Percentiles rank a stretch among this genome's conserved stretches.
Evolutionary conservation across 2,113 vertebrate species (phyloP).

Genomic region (Variabilichromis moorii): DNA sequence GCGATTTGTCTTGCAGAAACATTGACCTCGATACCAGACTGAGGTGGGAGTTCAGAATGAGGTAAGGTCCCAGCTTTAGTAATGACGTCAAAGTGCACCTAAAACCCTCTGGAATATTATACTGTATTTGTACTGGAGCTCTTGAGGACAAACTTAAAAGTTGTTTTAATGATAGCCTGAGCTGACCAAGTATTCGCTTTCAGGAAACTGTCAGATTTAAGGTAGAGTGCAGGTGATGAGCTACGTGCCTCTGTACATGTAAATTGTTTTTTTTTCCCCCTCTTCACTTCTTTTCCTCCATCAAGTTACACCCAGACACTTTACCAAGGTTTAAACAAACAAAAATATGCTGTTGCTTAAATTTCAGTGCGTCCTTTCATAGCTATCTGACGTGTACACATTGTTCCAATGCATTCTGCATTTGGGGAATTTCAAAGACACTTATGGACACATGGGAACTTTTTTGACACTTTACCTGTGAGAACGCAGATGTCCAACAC

Average conservation of each 20-base stretch:
- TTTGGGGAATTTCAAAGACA: background rate
- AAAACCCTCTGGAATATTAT: background rate
- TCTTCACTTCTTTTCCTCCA: background rate
- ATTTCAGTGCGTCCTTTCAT: background rate
- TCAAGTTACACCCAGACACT: background rate
- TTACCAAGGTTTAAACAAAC: fast-evolving
- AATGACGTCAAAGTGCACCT: background rate
- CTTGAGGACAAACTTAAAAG: background rate
- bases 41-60: background rate
- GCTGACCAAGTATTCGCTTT: background rate
- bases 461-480: background rate
- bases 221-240: background rate
- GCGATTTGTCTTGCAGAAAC: background rate
- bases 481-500: background rate
- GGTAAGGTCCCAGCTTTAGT: background rate
- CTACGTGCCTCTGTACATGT: background rate
- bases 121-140: background rate
- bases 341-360: background rate
- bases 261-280: background rate
- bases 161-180: background rate
- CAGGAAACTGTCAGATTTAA: background rate
- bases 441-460: background rate
- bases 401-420: background rate
- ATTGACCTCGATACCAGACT: background rate
- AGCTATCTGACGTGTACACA: background rate